Evolutionary conservation across 1,140 invertebrate genomes (phyloP).

Genomic region (Aphaenogaster rudis): DNA sequence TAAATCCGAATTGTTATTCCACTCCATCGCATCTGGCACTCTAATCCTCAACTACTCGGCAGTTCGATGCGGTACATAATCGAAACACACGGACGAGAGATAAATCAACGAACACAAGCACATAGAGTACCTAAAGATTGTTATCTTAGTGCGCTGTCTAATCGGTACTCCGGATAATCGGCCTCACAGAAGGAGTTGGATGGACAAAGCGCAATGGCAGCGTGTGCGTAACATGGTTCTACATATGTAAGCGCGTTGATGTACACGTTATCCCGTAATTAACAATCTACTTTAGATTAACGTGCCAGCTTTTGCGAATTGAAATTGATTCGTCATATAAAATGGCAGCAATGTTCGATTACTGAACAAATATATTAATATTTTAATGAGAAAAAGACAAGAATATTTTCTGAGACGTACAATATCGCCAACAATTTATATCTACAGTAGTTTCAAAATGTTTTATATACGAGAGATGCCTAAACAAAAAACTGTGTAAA

Average conservation of each 20-base stretch:
- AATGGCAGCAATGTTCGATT: neutral
- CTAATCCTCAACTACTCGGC: conserved; percentile 5
- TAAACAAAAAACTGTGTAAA: neutral
- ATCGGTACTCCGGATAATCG: conserved; percentile 42
- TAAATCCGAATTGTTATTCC: conserved; percentile 52
- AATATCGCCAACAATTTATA: neutral
- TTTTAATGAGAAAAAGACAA: neutral
- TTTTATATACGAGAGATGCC: neutral
- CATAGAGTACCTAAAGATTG: conserved; percentile 26
- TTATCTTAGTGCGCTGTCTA: conserved; percentile 46
- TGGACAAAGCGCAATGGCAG: neutral
- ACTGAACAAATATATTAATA: neutral
- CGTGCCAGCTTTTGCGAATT: neutral
- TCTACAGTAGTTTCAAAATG: neutral
- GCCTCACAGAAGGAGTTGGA: neutral
- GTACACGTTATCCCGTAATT: conserved; percentile 18
- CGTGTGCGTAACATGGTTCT: neutral
- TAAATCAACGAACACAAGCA: conserved; percentile 28
- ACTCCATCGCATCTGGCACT: neutral
- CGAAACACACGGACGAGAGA: conserved; percentile 15
- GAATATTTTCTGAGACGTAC: conserved; percentile 6
- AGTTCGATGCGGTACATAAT: conserved; percentile 38
- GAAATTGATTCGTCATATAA: conserved; percentile 3
- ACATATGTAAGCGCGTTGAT: neutral
- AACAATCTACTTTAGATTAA: neutral